Evolutionary conservation across 2,797 vertebrate species (phyloP).

Genomic region (Lophius americanus): DNA sequence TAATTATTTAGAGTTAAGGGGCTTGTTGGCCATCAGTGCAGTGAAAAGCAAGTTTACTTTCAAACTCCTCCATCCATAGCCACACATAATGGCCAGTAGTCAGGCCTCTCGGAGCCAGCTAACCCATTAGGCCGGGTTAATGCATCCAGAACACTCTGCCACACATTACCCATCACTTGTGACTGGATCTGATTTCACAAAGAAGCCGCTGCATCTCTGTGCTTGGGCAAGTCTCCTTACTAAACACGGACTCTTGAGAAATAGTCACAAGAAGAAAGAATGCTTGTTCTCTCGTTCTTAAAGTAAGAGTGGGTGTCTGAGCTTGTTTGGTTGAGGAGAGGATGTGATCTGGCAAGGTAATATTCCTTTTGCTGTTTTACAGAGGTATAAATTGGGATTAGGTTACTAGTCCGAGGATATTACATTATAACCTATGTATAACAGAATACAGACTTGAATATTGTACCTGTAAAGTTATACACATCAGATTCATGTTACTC

Average conservation of each 20-base stretch:
- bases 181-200: conserved; percentile 71
- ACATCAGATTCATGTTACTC: conserved; percentile 46
- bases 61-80: conserved; percentile 46
- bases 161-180: conserved; percentile 66
- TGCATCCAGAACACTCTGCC: conserved; percentile 59
- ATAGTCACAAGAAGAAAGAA: conserved; percentile 19
- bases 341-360: not conserved
- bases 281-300: conserved; percentile 7
- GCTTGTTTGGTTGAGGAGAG: conserved; percentile 6
- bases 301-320: conserved; percentile 1
- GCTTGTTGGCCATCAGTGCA: conserved; percentile 31
- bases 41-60: conserved; percentile 49
- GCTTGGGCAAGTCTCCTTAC: conserved; percentile 29
- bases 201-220: conserved; percentile 50
- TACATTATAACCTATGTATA: not conserved
- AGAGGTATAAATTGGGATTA: not conserved
- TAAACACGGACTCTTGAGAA: conserved; percentile 48
- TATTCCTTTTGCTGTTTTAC: not conserved
- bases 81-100: conserved; percentile 71
- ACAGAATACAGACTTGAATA: conserved; percentile 8
- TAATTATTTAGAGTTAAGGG: conserved; percentile 13
- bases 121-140: conserved; percentile 75
- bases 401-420: not conserved
- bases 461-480: conserved; percentile 1
- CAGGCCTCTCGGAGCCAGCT: conserved; percentile 70